Evolutionary conservation across 1,140 invertebrate species (phyloP), one percentile per base, ranked within the genome.

Genomic region (Sweltsa coloradensis): DNA sequence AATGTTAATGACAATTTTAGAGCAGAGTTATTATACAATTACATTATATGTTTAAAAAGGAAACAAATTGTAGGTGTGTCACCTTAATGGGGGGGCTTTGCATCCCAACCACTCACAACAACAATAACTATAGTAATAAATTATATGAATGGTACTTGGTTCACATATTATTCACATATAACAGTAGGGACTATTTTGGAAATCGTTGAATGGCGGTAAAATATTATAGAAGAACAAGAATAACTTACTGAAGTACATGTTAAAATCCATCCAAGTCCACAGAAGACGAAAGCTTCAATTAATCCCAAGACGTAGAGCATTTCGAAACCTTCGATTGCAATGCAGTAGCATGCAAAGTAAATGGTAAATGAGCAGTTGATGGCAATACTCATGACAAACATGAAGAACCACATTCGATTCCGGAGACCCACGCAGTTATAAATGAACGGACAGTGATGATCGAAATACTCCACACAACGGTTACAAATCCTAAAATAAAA

Each of bases 381-480:
- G 1, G 87, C 85, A 23, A 91, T 76, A 55, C 81, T 83, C 66
- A 86, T 75, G 0, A 90, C 85, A 62, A 92, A 92, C 34, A 89
- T 64, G 61, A 90, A 86, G 65, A 94, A 94, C 88, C 89, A 93
- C 70, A 87, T 87, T 59, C 78, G n/a, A n/a, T 90, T 90, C 34
- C 78, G 73, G 16, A 89, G 64, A 2, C 86, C 86, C 7, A 96
- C 86, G 63, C 91, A 96, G 60, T 93, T 94, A 62, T 92, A 89
- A 53, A 96, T 90, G 58, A 92, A 95, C 0, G 89, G 89, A 61
- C 91, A 96, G 57, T 96, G 91, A 64, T 96, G 91, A 60, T 96
- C 91, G 56, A 94, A 94, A 59, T 90, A 86, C 1, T 81, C 80
- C 2, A 94, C 87, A 61, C 90, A 96, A 51, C 90, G 76, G 59